Conservation (phyloP, 2,797 vertebrate species). For the Chromis chromis region DNA sequence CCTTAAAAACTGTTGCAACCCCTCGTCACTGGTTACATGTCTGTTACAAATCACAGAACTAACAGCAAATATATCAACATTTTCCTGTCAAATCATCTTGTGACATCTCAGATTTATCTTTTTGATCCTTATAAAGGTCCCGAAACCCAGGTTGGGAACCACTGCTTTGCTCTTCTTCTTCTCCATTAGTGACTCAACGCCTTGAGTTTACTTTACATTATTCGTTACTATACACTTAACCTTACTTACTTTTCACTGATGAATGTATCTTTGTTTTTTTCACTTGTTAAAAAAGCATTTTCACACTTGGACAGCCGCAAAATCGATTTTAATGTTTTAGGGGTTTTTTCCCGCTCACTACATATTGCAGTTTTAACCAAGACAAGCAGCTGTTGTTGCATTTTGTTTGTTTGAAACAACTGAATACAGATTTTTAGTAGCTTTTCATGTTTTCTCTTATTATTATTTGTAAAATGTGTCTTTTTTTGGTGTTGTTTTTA, state of each 20-base stretch:
- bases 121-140: not conserved
- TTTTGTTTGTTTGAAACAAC: slow-evolving; percentile 41
- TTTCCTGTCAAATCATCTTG: not conserved
- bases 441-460: slow-evolving; percentile 17
- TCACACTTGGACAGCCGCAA: slow-evolving; percentile 14
- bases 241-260: slow-evolving; percentile 27
- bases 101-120: not conserved
- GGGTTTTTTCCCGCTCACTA: not conserved
- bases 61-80: not conserved
- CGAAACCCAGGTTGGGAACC: not conserved
- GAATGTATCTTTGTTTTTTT: slow-evolving; percentile 47
- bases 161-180: slow-evolving; percentile 12
- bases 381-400: slow-evolving; percentile 23
- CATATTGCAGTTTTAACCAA: slow-evolving; percentile 33
- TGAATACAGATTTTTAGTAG: slow-evolving; percentile 25
- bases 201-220: not conserved
- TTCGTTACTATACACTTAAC: too few species aligned
- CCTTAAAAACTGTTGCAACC: not conserved
- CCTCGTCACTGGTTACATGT: not conserved
- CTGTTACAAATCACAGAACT: not conserved
- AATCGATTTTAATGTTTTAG: slow-evolving; percentile 11
- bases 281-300: slow-evolving; percentile 7
- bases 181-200: not conserved
- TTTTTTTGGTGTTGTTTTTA: slow-evolving; percentile 42
- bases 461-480: slow-evolving; percentile 26